Percentiles rank a stretch among this genome's conserved stretches.
Conservation (phyloP, 2,113 vertebrate species). For the Hippopotamus amphibius region DNA sequence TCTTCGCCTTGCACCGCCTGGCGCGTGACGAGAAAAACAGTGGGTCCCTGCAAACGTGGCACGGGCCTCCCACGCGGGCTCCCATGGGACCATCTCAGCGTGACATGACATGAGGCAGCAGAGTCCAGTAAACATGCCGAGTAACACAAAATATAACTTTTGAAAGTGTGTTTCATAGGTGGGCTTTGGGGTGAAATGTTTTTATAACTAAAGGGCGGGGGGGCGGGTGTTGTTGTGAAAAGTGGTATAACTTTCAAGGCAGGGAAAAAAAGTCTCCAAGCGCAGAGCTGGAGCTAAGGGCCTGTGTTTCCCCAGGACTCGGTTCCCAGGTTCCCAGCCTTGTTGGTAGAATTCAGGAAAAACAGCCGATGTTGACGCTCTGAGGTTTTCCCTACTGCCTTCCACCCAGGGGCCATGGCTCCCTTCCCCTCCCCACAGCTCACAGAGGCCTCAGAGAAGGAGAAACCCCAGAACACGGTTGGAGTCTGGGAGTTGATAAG, state of each 20-base stretch:
- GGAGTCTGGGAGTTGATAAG: not conserved
- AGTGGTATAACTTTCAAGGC: not conserved
- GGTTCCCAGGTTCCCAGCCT: not conserved
- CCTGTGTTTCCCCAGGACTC: not conserved
- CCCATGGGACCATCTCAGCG: not conserved
- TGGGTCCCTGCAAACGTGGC: not conserved
- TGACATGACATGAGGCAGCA: rapidly evolving
- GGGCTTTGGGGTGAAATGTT: not conserved
- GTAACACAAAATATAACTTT: not conserved
- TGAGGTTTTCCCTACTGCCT: not conserved
- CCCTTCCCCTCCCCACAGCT: not conserved
- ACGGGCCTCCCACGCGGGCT: too few species aligned
- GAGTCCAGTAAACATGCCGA: not conserved
- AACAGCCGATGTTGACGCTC: not conserved
- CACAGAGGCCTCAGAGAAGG: not conserved
- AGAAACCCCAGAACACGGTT: not conserved
- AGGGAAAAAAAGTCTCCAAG: not conserved
- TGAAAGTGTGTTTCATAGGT: not conserved
- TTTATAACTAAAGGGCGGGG: not conserved
- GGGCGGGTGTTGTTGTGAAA: not conserved
- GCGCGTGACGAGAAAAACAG: not conserved
- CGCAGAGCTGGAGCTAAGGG: not conserved
- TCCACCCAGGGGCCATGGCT: too few species aligned
- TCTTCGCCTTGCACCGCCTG: rapidly evolving
- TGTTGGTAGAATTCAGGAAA: not conserved